Percentiles rank a stretch among this genome's conserved stretches.
These are phyloP conservation scores for Ectemnius continuus DNA, from an alignment of 2,888 invertebrate species.

Conservation along the genomic window DNA sequence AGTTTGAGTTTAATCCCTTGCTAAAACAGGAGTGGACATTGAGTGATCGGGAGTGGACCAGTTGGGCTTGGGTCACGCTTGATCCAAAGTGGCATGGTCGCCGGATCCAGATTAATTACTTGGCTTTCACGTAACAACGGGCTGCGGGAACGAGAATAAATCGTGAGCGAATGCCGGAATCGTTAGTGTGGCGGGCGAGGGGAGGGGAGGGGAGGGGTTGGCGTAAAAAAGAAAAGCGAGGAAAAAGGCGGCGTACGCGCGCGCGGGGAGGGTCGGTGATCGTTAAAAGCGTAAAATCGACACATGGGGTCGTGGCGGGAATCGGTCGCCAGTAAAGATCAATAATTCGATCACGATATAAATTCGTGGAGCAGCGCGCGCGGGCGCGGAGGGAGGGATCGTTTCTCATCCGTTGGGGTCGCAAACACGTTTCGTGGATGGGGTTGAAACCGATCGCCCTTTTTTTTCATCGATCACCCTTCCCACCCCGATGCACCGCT, in stretches of 20 bases:
- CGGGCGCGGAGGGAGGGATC: slow-evolving; percentile 57
- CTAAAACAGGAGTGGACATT: slow-evolving; percentile 73
- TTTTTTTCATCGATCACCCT: slow-evolving; percentile 70
- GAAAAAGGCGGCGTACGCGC: slow-evolving; percentile 25
- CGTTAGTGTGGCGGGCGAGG: slow-evolving; percentile 16
- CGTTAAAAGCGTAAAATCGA: slow-evolving; percentile 72
- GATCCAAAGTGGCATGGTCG: slow-evolving; percentile 58
- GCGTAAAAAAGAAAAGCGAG: slow-evolving; percentile 13
- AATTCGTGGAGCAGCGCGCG: slow-evolving; percentile 60
- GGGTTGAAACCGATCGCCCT: slow-evolving; percentile 72
- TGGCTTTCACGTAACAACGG: slow-evolving; percentile 45
- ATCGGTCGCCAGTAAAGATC: slow-evolving; percentile 70
- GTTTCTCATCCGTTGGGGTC: slow-evolving; percentile 66
- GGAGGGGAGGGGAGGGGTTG: slow-evolving; percentile 33
- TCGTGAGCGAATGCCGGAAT: slow-evolving; percentile 43
- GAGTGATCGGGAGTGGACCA: slow-evolving; percentile 69
- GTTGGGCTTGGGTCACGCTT: slow-evolving; percentile 58
- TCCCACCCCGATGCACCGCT: slow-evolving; percentile 58
- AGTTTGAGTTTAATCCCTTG: slow-evolving; percentile 70
- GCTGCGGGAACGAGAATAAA: slow-evolving; percentile 51
- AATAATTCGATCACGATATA: slow-evolving; percentile 76
- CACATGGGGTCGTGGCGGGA: slow-evolving; percentile 60
- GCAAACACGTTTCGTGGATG: slow-evolving; percentile 63
- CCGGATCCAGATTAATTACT: slow-evolving; percentile 66
- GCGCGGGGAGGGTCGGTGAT: slow-evolving; percentile 51